Evolutionary conservation across 2,888 invertebrate species (phyloP).

Genomic region (Melieria picta): DNA sequence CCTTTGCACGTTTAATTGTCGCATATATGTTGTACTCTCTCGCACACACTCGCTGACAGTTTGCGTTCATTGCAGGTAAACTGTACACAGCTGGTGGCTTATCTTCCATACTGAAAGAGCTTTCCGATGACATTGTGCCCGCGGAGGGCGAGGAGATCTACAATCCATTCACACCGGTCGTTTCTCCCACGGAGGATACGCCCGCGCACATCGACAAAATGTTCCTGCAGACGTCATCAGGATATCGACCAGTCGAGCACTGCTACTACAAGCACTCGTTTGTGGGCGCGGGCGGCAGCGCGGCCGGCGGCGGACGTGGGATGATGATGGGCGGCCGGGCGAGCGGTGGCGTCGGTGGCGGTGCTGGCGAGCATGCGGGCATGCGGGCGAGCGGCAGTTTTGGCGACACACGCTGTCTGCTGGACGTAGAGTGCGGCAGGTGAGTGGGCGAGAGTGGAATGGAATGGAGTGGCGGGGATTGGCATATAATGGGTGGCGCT

Average conservation of each 20-base stretch:
- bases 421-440: constrained; percentile 58
- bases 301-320: constrained; percentile 40
- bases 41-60: constrained; percentile 8
- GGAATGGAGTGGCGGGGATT: neutral
- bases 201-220: constrained; percentile 66
- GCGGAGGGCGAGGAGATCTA: constrained; percentile 66
- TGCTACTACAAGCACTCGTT: constrained; percentile 65
- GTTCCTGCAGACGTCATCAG: constrained; percentile 67
- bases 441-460: constrained; percentile 44
- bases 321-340: constrained; percentile 37
- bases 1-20: no score
- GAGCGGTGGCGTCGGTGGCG: constrained; percentile 33
- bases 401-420: constrained; percentile 56
- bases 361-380: constrained; percentile 43
- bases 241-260: constrained; percentile 66
- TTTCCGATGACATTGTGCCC: constrained; percentile 66
- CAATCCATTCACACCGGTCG: constrained; percentile 67
- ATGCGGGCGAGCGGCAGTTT: constrained; percentile 51
- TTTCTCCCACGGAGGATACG: constrained; percentile 66
- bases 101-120: constrained; percentile 64
- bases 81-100: constrained; percentile 64
- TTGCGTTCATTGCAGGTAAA: constrained; percentile 54
- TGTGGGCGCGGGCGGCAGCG: constrained; percentile 48
- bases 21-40: neutral
- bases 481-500: neutral